Evolutionary conservation across 2,797 vertebrate genomes (phyloP).

Genomic region (Chaetodon trifasciatus): DNA sequence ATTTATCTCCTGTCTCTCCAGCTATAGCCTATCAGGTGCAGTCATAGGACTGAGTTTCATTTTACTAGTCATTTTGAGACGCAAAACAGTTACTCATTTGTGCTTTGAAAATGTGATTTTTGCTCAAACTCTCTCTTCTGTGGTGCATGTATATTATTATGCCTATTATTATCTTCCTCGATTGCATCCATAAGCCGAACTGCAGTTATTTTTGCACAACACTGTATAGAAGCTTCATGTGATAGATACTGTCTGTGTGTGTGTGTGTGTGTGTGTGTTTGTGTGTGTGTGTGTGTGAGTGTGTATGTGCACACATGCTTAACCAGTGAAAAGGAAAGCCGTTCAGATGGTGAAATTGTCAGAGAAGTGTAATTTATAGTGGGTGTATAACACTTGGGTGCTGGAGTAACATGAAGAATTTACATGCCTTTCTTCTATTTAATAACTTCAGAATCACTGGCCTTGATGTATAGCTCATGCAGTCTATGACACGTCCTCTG

Average conservation of each 20-base stretch:
- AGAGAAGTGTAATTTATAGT: not conserved
- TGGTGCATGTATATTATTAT: not conserved
- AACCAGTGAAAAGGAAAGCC: not conserved
- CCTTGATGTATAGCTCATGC: slow-evolving; percentile 1
- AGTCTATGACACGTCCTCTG: not conserved
- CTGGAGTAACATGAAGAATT: not conserved
- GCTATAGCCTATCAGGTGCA: not conserved
- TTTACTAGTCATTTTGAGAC: slow-evolving; percentile 2
- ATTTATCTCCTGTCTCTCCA: slow-evolving; percentile 41
- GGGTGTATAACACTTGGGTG: not conserved
- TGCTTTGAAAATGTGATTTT: not conserved
- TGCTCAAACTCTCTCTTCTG: not conserved
- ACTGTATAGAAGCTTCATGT: not conserved
- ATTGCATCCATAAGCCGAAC: not conserved
- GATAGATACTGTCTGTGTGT: not conserved
- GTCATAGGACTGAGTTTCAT: not conserved
- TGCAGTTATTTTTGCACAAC: not conserved
- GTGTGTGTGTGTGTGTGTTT: not conserved
- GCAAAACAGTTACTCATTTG: not conserved
- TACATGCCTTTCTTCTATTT: slow-evolving; percentile 10
- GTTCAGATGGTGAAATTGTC: not conserved
- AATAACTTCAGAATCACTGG: slow-evolving; percentile 17
- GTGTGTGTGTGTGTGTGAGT: not conserved
- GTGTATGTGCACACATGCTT: not conserved
- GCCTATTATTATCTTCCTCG: not conserved